Percentiles rank a stretch among this genome's conserved stretches.
Evolutionary conservation across 1,140 invertebrate species (phyloP).

Genomic region (Drosophila saltans): DNA sequence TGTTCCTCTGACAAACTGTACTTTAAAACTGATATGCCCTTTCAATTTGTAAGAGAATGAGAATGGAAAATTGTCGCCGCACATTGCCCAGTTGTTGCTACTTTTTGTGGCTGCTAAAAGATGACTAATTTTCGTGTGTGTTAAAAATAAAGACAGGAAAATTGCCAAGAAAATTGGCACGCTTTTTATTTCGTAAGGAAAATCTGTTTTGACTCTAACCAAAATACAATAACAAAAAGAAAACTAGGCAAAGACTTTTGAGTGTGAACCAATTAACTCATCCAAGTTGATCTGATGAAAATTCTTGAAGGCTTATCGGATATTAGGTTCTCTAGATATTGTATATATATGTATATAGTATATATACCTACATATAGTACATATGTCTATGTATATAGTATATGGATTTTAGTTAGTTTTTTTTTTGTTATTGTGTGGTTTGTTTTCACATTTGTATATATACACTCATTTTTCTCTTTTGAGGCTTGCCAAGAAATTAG

Average conservation of each 20-base stretch:
- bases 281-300: conserved; percentile 62
- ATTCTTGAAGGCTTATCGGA: conserved; percentile 51
- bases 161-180: conserved; percentile 76
- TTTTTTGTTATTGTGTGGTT: conserved; percentile 33
- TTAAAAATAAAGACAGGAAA: conserved; percentile 65
- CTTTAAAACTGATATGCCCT: neutral
- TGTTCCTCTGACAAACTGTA: no score
- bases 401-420: conserved; percentile 10
- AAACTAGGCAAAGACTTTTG: conserved; percentile 18
- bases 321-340: conserved; percentile 17
- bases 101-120: neutral
- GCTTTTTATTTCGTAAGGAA: conserved; percentile 59
- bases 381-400: conserved; percentile 9
- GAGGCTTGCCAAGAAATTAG: conserved; percentile 6
- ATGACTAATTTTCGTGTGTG: conserved; percentile 64
- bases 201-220: conserved; percentile 10
- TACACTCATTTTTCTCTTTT: conserved; percentile 4
- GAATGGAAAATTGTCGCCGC: conserved; percentile 45
- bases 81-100: conserved; percentile 23
- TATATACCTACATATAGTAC: neutral
- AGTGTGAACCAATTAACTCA: conserved; percentile 72
- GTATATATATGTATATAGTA: neutral
- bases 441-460: conserved; percentile 14
- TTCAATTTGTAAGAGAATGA: conserved; percentile 24
- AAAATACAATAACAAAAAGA: conserved; percentile 32